Evolutionary conservation across 2,113 vertebrate species (phyloP), one percentile per base, ranked within the genome.

Genomic region (Oenanthe melanoleuca): DNA sequence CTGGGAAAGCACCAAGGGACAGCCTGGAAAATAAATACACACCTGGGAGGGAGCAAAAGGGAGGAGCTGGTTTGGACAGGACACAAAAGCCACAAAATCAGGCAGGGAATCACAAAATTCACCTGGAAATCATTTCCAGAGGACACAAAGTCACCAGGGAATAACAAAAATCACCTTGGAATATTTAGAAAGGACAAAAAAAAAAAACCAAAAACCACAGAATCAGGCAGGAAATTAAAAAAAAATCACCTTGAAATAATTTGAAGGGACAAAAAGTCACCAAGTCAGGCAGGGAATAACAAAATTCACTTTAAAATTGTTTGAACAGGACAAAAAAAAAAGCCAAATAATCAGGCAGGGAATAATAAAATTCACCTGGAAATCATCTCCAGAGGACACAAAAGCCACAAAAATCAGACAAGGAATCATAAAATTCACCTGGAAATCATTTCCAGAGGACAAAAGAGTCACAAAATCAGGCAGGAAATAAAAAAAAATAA

Each of bases 401-500:
- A 24, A 24, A 33, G 45, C 28, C 37, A 9, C 9, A 20, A 4
- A 47, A 15, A 37, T 10, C 31, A 34, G 8, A 18, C 9, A 14
- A 3, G 18, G n/a, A 50, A 15, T 37, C 0, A 69, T 4, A 22
- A 22, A 9, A 53, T 40, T 24, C 50, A 53, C 16, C 50, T 53
- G 37, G 37, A 31, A 31, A 38, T 52, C 0, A 1, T 15, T 37
- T 1, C 1, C 9, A n/a, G 5, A 13, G 23, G 21, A 7, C 64
- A 9, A 9, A 47, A 21, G 6, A 22, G 44, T 8, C 44, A 45
- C 5, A 29, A 15, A 28, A 21, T 0, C 6, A 20, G 20, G 42
- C 17, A 18, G 16, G 42, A 37, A 37, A 37, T 8, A 37, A 37
- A 37, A 37, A 37, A 37, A 37, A n/a, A n/a, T n/a, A n/a, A n/a